Evolutionary conservation across 2,113 vertebrate species (phyloP), one percentile per base, ranked within the genome.

Genomic region (Colossoma macropomum): DNA sequence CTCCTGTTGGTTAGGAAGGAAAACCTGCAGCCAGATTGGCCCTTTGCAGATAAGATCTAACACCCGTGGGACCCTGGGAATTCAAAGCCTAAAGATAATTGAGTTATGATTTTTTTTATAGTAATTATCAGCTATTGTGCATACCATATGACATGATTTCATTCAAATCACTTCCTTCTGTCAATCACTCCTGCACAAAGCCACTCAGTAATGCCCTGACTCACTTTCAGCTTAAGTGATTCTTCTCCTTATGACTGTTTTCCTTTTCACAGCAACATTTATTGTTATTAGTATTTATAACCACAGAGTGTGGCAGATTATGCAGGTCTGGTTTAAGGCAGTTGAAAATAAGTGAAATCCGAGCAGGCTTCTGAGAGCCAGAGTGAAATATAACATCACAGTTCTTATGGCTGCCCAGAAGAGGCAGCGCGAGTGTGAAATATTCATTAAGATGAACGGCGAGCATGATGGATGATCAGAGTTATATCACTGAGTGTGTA

Each of bases 201-300:
- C 13, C 65, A 34, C 17, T 5, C 65, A 28, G 65, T 6, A 66
- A 17, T 56, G 54, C 54, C 3, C 59, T 4, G 25, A 27, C 11
- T 62, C n/a, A 21, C 25, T 27, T 21, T 62, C 10, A 62, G 21
- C 59, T 21, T 62, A 60, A 17, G 80, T 45, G 48, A 59, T 19
- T 32, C 28, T 0, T 23, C 52, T 80, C 56, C 50, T n/a, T 16
- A 3, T 74, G 59, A 73, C 54, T 79, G 54, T 73, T 66, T 76
- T 81, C 81, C 66, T 74, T 83, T 70, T 74, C 41, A 83, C 30
- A 71, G 77, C 68, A n/a, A n/a, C n/a, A n/a, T n/a, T n/a, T n/a
- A n/a, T n/a, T n/a, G 62, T 71, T 60, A 66, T 45, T 84, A 56
- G 63, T 83, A 75, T 86, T 88, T 88, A 81, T 85, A 81, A 84